Evolutionary conservation across 2,888 invertebrate genomes (phyloP).

Genomic region (Rambutsinella grinnellia): DNA sequence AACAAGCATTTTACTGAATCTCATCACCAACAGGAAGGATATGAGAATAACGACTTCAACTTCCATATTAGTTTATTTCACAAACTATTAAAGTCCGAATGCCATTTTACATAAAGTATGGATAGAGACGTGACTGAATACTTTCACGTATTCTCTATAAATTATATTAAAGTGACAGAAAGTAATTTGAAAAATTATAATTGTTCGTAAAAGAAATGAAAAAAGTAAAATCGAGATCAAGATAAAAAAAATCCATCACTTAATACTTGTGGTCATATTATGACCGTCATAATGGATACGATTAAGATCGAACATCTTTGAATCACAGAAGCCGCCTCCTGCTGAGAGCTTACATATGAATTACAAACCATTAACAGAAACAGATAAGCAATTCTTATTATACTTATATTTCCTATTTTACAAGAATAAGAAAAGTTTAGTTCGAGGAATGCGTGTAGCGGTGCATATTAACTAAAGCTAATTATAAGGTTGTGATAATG

Average conservation of each 20-base stretch:
- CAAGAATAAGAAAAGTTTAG: background rate
- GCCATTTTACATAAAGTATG: background rate
- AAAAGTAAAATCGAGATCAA: background rate
- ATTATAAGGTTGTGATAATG: background rate
- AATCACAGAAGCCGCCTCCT: too few relatives aligned
- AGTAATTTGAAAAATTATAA: slow-evolving; percentile 21
- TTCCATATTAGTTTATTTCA: background rate
- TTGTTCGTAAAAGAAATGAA: slow-evolving; percentile 1
- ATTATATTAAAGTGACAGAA: background rate
- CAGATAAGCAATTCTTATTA: background rate
- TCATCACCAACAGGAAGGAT: slow-evolving; percentile 47
- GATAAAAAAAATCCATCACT: background rate
- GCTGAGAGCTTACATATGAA: background rate
- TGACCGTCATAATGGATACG: background rate
- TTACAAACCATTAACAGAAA: background rate
- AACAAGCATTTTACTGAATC: background rate
- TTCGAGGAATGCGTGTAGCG: background rate
- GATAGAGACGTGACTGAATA: background rate
- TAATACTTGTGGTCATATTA: background rate
- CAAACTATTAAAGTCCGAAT: background rate
- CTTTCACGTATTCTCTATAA: slow-evolving; percentile 23
- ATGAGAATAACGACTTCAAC: slow-evolving; percentile 11
- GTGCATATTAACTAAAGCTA: background rate
- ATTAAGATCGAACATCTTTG: too few relatives aligned
- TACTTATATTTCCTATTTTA: background rate